phyloP scores from a whole-genome alignment of 2,888 invertebrate genomes.

The Drosophila hamatofila region DNA sequence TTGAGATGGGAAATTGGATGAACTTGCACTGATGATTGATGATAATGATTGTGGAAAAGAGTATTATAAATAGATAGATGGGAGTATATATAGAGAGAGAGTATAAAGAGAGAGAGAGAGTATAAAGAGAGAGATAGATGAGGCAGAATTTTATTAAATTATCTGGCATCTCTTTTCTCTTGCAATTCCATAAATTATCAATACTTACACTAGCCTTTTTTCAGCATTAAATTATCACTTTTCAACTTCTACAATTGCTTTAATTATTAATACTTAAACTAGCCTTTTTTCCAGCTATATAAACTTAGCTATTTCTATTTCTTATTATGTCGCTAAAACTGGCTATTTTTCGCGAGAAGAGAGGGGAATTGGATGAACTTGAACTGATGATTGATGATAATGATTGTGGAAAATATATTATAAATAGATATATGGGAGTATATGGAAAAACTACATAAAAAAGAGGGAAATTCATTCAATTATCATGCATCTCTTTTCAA shows the following conservation, averaged over 20 bases:
- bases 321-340: not conserved
- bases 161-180: not conserved
- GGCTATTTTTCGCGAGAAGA: no score
- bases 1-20: no score
- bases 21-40: not conserved
- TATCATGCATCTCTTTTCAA: no score
- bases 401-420: no score
- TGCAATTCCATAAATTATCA: not conserved
- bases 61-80: conserved; percentile 1
- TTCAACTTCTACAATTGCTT: not conserved
- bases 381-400: no score
- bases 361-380: no score
- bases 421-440: no score
- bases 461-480: no score
- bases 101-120: not conserved
- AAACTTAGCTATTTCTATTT: no score
- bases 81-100: not conserved
- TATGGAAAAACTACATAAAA: no score
- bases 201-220: not conserved
- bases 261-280: not conserved
- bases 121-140: not conserved
- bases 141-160: not conserved
- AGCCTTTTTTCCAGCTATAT: not conserved
- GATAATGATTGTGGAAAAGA: not conserved
- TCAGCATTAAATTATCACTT: no score